Conservation (phyloP, 1,140 invertebrate species). For the Limonius californicus region DNA sequence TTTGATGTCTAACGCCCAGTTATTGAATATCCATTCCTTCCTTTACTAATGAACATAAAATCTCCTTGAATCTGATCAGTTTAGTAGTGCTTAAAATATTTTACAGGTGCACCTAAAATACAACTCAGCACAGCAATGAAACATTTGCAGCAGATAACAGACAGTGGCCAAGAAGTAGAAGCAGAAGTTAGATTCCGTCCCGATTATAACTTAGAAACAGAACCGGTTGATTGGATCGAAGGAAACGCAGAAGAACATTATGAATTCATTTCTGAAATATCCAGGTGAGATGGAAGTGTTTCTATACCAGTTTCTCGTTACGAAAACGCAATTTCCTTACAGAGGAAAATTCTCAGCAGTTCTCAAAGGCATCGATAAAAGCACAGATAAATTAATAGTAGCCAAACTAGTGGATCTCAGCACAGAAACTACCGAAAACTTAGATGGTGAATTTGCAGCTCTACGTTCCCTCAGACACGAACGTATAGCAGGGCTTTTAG, state of each 20-base stretch:
- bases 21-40: too few relatives aligned
- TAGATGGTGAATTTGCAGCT: constrained; percentile 78
- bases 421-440: constrained; percentile 57
- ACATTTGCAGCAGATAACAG: constrained; percentile 78
- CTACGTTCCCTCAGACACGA: constrained; percentile 79
- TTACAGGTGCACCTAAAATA: constrained; percentile 58
- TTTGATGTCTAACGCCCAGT: too few relatives aligned
- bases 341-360: constrained; percentile 83
- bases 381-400: constrained; percentile 66
- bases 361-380: constrained; percentile 75
- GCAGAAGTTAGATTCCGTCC: constrained; percentile 60
- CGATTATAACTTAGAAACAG: constrained; percentile 71
- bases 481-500: constrained; percentile 71
- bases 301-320: background rate
- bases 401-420: constrained; percentile 74
- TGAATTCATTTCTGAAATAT: constrained; percentile 78
- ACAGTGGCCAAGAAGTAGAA: constrained; percentile 69
- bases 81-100: too few relatives aligned
- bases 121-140: constrained; percentile 75
- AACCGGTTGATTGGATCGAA: constrained; percentile 68
- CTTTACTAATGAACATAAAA: too few relatives aligned
- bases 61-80: too few relatives aligned
- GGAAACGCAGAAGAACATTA: constrained; percentile 68
- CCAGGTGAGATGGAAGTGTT: constrained; percentile 42
- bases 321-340: constrained; percentile 28